Percentiles rank a stretch among this genome's conserved stretches.
Evolutionary conservation across 1,140 invertebrate species (phyloP).

Genomic region (Rhagoletis pomonella): DNA sequence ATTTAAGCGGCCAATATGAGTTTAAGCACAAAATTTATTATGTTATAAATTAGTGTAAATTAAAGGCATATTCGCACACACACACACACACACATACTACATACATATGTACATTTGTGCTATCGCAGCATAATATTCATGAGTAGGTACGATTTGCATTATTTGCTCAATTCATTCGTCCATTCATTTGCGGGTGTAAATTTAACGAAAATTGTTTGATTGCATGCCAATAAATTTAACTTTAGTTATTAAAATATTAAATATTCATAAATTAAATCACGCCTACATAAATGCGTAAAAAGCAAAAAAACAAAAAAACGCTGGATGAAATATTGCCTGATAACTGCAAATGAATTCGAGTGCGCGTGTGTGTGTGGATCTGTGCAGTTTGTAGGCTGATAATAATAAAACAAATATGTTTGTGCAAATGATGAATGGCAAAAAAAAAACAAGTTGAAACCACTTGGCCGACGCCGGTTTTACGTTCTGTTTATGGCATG

Average conservation of each 20-base stretch:
- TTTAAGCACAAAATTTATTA: constrained; percentile 41
- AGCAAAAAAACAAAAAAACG: no score
- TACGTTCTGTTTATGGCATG: background rate
- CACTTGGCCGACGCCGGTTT: background rate
- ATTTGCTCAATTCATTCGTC: background rate
- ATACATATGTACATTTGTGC: no score
- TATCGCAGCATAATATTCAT: background rate
- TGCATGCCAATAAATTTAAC: constrained; percentile 50
- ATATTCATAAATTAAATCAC: constrained; percentile 51
- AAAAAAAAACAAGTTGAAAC: background rate
- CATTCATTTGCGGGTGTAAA: constrained; percentile 29
- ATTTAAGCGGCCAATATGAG: background rate
- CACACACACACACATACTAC: no score
- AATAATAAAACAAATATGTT: background rate
- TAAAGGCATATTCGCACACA: background rate
- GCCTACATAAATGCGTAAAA: background rate
- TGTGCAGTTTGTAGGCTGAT: background rate
- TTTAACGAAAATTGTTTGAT: constrained; percentile 51
- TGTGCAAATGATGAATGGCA: background rate
- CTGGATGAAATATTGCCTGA: background rate
- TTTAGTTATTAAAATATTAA: constrained; percentile 53
- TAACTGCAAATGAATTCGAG: background rate
- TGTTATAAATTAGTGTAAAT: constrained; percentile 36
- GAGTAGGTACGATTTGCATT: background rate
- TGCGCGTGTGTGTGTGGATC: background rate